These are phyloP conservation scores for Lates japonicus DNA, from an alignment of 2,797 vertebrate genomes.

Conservation along the genomic window DNA sequence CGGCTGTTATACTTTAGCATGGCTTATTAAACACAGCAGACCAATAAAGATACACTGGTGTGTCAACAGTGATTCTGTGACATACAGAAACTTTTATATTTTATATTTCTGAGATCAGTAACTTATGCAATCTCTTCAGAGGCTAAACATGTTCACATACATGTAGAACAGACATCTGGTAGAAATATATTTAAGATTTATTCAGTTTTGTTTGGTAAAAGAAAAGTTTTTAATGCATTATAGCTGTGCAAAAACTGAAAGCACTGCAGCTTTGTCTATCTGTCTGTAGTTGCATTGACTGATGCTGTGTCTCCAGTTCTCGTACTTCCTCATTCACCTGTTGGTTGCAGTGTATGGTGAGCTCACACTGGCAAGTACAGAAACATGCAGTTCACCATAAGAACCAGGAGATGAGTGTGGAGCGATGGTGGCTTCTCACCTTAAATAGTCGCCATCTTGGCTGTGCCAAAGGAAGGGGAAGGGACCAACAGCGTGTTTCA, in stretches of 20 bases:
- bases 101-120: not conserved
- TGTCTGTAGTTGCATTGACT: no score
- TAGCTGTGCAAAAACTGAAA: conserved; percentile 39
- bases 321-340: no score
- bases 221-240: conserved; percentile 15
- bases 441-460: no score
- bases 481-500: no score
- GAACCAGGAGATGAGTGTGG: no score
- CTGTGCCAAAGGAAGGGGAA: no score
- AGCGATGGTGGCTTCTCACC: no score
- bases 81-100: no score
- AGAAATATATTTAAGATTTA: not conserved
- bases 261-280: conserved; percentile 20
- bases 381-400: no score
- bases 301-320: no score
- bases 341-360: no score
- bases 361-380: no score
- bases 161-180: not conserved
- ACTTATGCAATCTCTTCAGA: not conserved
- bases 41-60: not conserved
- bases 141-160: not conserved
- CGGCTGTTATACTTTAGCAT: not conserved
- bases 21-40: not conserved
- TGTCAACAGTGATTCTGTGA: not conserved
- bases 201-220: not conserved